These are phyloP conservation scores for Hofmannophila pseudospretella DNA, from an alignment of 2,888 invertebrate species.

Conservation along the genomic window DNA sequence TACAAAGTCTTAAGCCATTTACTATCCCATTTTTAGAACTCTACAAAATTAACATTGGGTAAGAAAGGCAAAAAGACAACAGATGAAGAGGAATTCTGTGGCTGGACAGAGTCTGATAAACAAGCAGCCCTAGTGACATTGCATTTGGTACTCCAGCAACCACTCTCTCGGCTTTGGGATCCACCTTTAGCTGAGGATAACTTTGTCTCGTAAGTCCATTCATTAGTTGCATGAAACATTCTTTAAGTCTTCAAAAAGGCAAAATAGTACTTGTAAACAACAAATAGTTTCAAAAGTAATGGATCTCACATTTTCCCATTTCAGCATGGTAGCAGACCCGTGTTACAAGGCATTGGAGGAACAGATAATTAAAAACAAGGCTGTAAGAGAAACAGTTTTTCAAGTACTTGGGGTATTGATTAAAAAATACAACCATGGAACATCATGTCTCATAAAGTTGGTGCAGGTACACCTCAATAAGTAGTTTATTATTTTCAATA, in stretches of 20 bases:
- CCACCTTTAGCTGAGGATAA: conserved; percentile 90
- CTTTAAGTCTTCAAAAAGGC: no score
- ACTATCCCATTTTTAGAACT: conserved; percentile 50
- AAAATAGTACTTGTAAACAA: no score
- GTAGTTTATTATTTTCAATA: no score
- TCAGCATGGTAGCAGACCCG: conserved; percentile 83
- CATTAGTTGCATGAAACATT: no score
- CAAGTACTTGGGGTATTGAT: conserved; percentile 89
- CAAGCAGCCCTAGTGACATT: conserved; percentile 81
- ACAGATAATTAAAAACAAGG: conserved; percentile 79
- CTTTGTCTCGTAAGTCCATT: conserved; percentile 86
- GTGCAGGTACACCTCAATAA: conserved; percentile 64
- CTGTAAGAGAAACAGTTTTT: conserved; percentile 82
- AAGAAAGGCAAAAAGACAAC: conserved; percentile 66
- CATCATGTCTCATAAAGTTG: conserved; percentile 85
- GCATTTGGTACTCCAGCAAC: conserved; percentile 82
- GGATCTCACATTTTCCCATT: no score
- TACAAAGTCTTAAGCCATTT: no score
- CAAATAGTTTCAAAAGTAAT: no score
- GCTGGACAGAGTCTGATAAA: conserved; percentile 84
- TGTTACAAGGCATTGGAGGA: conserved; percentile 86
- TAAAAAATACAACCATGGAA: conserved; percentile 90
- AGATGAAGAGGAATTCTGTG: conserved; percentile 69
- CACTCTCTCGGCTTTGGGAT: conserved; percentile 86
- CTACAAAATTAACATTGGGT: conserved; percentile 63